phyloP scores from a whole-genome alignment of 2,888 invertebrate species.

The Scaptomyza tumidula region DNA sequence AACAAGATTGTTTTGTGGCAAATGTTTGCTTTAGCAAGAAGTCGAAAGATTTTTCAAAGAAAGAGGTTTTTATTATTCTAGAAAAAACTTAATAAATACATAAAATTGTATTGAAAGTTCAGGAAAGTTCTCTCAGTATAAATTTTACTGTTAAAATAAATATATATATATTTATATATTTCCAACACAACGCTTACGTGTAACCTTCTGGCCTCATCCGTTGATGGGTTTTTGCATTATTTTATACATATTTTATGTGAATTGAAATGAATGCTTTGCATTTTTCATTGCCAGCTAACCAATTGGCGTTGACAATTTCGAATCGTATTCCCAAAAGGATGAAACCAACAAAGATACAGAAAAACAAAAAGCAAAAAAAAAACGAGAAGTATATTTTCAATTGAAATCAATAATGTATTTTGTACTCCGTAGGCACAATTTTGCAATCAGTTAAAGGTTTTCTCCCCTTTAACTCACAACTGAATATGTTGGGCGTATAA shows the following conservation, averaged over 20 bases:
- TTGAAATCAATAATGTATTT: slow-evolving; percentile 74
- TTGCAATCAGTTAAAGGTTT: slow-evolving; percentile 32
- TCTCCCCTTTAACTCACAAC: neutral
- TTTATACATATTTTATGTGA: slow-evolving; percentile 67
- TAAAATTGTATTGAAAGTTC: too few species aligned
- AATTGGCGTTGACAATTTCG: slow-evolving; percentile 60
- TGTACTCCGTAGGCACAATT: slow-evolving; percentile 34
- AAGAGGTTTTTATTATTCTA: too few species aligned
- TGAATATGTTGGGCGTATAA: neutral
- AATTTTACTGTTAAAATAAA: too few species aligned
- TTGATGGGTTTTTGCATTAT: slow-evolving; percentile 53
- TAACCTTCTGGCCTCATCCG: slow-evolving; percentile 41
- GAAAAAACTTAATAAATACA: too few species aligned
- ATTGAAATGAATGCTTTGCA: slow-evolving; percentile 58
- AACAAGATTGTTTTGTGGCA: too few species aligned
- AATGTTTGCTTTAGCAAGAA: too few species aligned
- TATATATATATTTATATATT: neutral
- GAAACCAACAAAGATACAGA: slow-evolving; percentile 1
- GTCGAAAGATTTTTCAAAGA: too few species aligned
- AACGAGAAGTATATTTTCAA: slow-evolving; percentile 54
- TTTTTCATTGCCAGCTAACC: slow-evolving; percentile 61
- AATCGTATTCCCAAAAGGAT: slow-evolving; percentile 49
- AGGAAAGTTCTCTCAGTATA: too few species aligned
- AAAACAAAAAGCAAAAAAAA: neutral
- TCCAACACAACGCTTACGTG: slow-evolving; percentile 13